phyloP scores from a whole-genome alignment of 2,797 vertebrate genomes.

The Hafferia zeledoni region DNA sequence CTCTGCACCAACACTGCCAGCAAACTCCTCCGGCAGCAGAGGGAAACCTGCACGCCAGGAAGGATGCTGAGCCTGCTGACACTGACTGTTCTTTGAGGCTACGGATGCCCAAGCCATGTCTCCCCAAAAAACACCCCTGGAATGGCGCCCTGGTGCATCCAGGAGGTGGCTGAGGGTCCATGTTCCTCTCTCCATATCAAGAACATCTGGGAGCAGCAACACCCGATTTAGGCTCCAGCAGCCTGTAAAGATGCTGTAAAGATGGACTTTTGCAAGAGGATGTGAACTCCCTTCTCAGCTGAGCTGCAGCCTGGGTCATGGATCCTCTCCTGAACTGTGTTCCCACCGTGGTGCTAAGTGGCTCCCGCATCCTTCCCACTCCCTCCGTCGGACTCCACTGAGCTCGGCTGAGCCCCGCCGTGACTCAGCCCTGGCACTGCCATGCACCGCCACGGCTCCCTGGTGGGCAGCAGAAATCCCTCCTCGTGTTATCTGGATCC shows the following conservation, averaged over 20 bases:
- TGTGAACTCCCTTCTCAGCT: background rate
- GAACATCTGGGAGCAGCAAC: accelerated
- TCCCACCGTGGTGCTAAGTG: accelerated
- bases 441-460: background rate
- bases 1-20: background rate
- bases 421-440: background rate
- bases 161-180: accelerated
- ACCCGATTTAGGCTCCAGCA: accelerated
- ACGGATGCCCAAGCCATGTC: background rate
- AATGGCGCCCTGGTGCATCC: accelerated
- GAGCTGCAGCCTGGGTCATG: background rate
- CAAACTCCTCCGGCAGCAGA: background rate
- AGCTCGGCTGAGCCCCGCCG: accelerated
- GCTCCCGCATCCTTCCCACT: background rate
- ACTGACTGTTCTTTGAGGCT: background rate
- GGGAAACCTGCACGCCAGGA: background rate
- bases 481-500: background rate
- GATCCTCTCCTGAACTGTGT: background rate
- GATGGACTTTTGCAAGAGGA: background rate
- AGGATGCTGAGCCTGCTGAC: background rate
- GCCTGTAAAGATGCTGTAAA: background rate
- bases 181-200: background rate
- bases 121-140: background rate
- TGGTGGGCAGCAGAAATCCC: background rate
- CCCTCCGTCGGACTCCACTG: accelerated